phyloP scores from a whole-genome alignment of 1,140 invertebrate species.

The Anadara kagoshimensis region DNA sequence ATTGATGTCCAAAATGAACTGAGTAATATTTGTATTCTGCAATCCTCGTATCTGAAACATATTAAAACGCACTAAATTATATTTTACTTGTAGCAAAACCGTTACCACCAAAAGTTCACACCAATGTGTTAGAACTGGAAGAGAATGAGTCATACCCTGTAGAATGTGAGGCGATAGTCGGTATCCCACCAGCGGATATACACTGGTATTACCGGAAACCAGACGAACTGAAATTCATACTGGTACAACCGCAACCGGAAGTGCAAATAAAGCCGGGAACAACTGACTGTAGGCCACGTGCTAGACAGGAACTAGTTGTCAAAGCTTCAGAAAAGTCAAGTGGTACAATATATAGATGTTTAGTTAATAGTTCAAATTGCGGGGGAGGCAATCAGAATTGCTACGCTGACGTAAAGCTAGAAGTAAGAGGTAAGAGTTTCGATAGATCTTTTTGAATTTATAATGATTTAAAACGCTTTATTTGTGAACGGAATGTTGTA shows the following conservation, averaged over 20 bases:
- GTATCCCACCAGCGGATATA: slow-evolving; percentile 10
- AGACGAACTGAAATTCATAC: not conserved
- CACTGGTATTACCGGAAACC: slow-evolving; percentile 12
- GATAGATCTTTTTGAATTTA: too few species aligned
- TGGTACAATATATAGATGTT: slow-evolving; percentile 20
- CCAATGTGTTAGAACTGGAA: slow-evolving; percentile 5
- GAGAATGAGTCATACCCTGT: slow-evolving; percentile 7
- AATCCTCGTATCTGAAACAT: too few species aligned
- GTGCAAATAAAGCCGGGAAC: not conserved
- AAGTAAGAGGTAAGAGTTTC: too few species aligned
- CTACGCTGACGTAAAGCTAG: too few species aligned
- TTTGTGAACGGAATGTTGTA: too few species aligned
- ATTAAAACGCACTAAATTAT: too few species aligned
- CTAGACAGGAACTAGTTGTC: slow-evolving; percentile 13
- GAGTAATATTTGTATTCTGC: too few species aligned
- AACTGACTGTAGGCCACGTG: not conserved
- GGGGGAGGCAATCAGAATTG: too few species aligned
- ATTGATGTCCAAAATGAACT: too few species aligned
- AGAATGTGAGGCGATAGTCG: slow-evolving; percentile 8
- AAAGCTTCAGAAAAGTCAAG: not conserved
- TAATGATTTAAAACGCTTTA: too few species aligned
- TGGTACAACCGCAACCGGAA: slow-evolving; percentile 1
- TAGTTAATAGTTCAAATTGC: slow-evolving; percentile 1
- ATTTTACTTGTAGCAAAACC: slow-evolving; percentile 9
- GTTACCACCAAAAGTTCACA: not conserved